A percentile compares a stretch with the other conserved stretches of the same genome.
Evolutionary conservation across 2,888 invertebrate genomes (phyloP).

Genomic region (Stenotaenia linearis): DNA sequence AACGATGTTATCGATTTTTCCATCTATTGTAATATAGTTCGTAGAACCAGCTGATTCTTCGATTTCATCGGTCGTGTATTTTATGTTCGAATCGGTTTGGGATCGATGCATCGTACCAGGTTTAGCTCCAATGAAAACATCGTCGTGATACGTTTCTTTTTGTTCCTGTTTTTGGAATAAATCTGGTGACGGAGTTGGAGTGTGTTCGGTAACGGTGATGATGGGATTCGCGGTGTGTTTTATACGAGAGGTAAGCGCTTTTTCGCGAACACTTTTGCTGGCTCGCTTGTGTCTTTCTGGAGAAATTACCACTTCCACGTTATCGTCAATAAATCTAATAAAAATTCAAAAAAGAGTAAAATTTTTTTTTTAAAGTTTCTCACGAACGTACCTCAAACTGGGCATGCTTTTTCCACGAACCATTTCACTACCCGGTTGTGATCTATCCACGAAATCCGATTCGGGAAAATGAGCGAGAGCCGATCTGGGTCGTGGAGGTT

Average conservation of each 20-base stretch:
- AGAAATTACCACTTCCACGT: slow-evolving; percentile 56
- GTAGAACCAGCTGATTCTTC: slow-evolving; percentile 82
- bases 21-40: slow-evolving; percentile 89
- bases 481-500: slow-evolving; percentile 40
- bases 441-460: slow-evolving; percentile 27
- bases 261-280: slow-evolving; percentile 46
- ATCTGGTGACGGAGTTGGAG: slow-evolving; percentile 85
- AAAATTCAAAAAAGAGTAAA: background rate
- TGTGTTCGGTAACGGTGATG: slow-evolving; percentile 94
- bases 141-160: slow-evolving; percentile 43
- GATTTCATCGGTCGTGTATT: slow-evolving; percentile 76
- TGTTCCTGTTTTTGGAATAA: slow-evolving; percentile 61
- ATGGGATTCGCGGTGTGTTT: slow-evolving; percentile 74
- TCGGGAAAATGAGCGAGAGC: slow-evolving; percentile 41
- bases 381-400: slow-evolving; percentile 82
- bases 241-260: slow-evolving; percentile 44
- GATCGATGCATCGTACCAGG: slow-evolving; percentile 64
- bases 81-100: slow-evolving; percentile 87
- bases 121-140: slow-evolving; percentile 49
- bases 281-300: slow-evolving; percentile 47
- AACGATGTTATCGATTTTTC: slow-evolving; percentile 86
- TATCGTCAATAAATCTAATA: slow-evolving; percentile 28
- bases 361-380: too few relatives aligned
- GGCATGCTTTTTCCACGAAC: slow-evolving; percentile 96
- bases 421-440: slow-evolving; percentile 46